Conservation (phyloP, 2,113 vertebrate genomes). For the Atractosteus spatula region DNA sequence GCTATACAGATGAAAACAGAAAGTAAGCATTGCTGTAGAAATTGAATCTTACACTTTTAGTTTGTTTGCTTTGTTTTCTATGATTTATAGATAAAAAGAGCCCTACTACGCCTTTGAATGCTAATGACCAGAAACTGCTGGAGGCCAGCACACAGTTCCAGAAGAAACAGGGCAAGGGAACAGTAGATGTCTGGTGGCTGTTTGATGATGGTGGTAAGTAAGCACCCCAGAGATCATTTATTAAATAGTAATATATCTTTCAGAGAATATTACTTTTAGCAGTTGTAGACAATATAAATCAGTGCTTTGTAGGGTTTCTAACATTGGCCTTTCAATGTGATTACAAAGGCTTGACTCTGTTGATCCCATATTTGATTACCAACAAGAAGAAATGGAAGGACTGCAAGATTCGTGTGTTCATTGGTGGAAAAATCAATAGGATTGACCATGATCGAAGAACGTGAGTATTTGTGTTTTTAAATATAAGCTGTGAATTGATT, state of each 20-base stretch:
- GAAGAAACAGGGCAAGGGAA: conserved; percentile 93
- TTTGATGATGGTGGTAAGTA: conserved; percentile 93
- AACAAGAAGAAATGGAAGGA: conserved; percentile 75
- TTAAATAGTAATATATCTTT: not conserved
- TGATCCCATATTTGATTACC: conserved; percentile 93
- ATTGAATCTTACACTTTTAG: no score
- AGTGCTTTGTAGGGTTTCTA: no score
- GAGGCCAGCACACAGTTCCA: conserved; percentile 91
- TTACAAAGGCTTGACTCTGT: conserved; percentile 79
- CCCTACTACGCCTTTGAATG: conserved; percentile 70
- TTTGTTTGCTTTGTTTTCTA: no score
- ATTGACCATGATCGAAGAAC: conserved; percentile 96
- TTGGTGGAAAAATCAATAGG: conserved; percentile 86
- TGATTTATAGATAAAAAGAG: conserved; percentile 73
- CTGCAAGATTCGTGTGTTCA: conserved; percentile 70
- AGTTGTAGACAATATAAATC: no score
- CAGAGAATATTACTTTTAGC: no score
- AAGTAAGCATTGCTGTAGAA: no score
- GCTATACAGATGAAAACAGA: no score
- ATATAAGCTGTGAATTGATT: no score
- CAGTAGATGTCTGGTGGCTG: conserved; percentile 98
- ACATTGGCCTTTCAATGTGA: not conserved
- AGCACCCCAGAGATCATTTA: not conserved
- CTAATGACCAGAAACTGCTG: conserved; percentile 86
- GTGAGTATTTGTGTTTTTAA: conserved; percentile 65